Evolutionary conservation across 1,140 invertebrate species (phyloP), one percentile per base, ranked within the genome.

Genomic region (Pectinophora gossypiella): DNA sequence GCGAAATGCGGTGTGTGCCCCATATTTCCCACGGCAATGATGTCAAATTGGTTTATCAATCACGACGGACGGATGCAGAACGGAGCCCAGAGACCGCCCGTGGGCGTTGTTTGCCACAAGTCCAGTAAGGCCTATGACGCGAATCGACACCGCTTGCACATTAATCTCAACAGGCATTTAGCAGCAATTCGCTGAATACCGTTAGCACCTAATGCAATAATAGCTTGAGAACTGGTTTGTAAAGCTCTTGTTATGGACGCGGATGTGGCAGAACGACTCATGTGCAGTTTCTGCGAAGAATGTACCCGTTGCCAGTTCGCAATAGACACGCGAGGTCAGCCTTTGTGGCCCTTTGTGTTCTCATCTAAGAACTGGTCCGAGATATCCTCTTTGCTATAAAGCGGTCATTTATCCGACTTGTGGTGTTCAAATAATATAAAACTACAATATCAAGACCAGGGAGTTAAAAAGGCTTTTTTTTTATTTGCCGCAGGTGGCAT

Each of bases 11-110:
- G 21, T 51, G 42, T 56, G 59, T 56, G 51, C 48, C 47, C 65
- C 68, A 70, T 53, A 76, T 74, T 84, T 85, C 81, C 65, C 81
- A 85, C 81, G 81, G 65, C 76, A 85, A 85, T 85, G 58, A 76
- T 72, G 67, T 72, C 63, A 73, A 73, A 76, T 76, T 72, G 72
- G 63, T 72, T 76, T 80, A 80, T 78, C 80, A 82, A 80, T 84
- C 76, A 72, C 68, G 35, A 67, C 68, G 65, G 59, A 70, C 72
- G 80, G 76, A 84, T 84, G 76, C 65, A 54, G 54, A 50, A 60
- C 67, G 76, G 72, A 64, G 74, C 71, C n/a, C 74, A 65, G 56
- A 62, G 71, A 55, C 60, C 71, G 61, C 49, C 50, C 59, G 77
- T 80, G 67, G 80, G 76, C 64, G 71, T 50, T 58, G 49, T 45